These are phyloP conservation scores for Tragelaphus buxtoni DNA, from an alignment of 2,113 vertebrate species.

Conservation along the genomic window DNA sequence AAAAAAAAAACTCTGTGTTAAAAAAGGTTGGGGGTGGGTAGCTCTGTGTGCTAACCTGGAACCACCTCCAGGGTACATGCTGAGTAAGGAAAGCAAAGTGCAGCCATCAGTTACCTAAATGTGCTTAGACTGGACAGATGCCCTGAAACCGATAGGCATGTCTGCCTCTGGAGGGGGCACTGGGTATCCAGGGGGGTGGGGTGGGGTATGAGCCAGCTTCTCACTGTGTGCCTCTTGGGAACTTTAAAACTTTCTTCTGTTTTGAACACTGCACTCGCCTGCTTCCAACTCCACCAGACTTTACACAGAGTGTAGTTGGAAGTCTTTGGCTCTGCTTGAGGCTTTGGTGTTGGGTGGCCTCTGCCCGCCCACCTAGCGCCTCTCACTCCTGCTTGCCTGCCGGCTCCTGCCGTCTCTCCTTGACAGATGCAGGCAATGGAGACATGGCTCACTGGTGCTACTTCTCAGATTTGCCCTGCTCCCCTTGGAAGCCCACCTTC, in stretches of 20 bases:
- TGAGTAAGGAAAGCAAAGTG: not conserved
- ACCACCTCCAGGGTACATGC: not conserved
- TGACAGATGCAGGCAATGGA: not conserved
- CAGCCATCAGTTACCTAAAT: not conserved
- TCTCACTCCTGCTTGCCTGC: too few relatives aligned
- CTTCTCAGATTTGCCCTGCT: not conserved
- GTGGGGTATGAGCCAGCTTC: not conserved
- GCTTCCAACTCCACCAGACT: not conserved
- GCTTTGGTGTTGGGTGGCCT: not conserved
- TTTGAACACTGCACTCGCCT: not conserved
- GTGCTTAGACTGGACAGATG: not conserved
- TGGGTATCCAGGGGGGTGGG: not conserved
- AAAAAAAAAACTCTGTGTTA: accelerated
- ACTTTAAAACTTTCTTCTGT: not conserved
- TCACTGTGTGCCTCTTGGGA: not conserved
- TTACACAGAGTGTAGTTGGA: not conserved
- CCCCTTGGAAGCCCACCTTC: not conserved
- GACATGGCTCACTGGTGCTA: too few relatives aligned
- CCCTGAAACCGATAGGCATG: not conserved
- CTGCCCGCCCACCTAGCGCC: not conserved
- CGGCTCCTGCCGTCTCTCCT: not conserved
- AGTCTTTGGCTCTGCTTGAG: not conserved
- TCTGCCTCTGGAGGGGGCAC: not conserved
- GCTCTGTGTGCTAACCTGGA: not conserved
- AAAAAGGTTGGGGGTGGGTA: not conserved